Evolutionary conservation across 2,888 invertebrate species (phyloP).

Genomic region (Phragmatobia fuliginosa): DNA sequence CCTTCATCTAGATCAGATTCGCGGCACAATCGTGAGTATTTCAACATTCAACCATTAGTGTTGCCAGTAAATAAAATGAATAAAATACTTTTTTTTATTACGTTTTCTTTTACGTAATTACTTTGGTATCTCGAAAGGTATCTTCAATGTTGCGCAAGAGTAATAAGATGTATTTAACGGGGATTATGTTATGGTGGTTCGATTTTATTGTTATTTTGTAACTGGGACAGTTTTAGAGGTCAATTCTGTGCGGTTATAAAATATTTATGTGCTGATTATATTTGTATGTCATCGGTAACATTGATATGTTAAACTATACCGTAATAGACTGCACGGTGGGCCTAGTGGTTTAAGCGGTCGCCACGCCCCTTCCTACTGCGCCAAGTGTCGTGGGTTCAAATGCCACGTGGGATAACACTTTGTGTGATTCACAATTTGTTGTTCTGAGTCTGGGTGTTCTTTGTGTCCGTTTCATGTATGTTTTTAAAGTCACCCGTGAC

Average conservation of each 20-base stretch:
- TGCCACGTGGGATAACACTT: too few species aligned
- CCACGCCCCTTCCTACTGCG: too few species aligned
- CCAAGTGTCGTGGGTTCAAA: too few species aligned
- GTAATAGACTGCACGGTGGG: too few species aligned
- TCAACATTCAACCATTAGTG: conserved; percentile 20
- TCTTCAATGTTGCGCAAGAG: conserved; percentile 29
- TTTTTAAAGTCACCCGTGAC: too few species aligned
- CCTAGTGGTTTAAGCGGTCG: too few species aligned
- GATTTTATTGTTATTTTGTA: conserved; percentile 1
- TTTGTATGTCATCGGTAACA: too few species aligned
- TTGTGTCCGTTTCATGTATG: too few species aligned
- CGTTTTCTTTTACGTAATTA: conserved; percentile 24
- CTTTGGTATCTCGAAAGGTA: conserved; percentile 21
- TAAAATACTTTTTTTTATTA: conserved; percentile 26
- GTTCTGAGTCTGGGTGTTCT: too few species aligned
- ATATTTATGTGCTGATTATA: not conserved
- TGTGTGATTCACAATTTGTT: too few species aligned
- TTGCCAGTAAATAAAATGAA: conserved; percentile 30
- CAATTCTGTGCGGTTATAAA: not conserved
- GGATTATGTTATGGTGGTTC: conserved; percentile 1
- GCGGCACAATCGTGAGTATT: conserved; percentile 18
- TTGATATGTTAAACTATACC: too few species aligned
- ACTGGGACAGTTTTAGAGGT: not conserved
- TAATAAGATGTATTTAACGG: not conserved
- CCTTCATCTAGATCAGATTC: conserved; percentile 9